Conservation (phyloP, 2,113 vertebrate genomes). For the Tyrannus savana region DNA sequence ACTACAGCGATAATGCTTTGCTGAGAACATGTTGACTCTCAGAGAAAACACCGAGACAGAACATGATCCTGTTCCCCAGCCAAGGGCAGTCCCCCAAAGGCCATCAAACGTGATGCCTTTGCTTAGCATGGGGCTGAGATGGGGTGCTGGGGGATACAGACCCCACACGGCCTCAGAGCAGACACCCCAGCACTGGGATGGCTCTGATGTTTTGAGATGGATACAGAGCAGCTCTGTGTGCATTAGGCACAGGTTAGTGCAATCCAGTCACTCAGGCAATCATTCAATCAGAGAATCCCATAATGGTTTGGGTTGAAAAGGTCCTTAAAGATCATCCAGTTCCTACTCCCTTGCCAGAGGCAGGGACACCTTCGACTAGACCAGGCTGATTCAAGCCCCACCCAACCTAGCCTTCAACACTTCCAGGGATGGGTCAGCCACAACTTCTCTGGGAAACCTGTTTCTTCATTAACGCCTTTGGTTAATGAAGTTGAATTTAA, state of each 20-base stretch:
- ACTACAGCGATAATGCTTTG: accelerated
- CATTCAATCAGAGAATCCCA: neutral
- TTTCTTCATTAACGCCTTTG: neutral
- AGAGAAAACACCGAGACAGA: accelerated
- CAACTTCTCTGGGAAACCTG: neutral
- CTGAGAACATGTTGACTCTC: accelerated
- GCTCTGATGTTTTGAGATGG: neutral
- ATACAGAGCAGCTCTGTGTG: accelerated
- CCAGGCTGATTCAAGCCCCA: no score
- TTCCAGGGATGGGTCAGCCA: neutral
- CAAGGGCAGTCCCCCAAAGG: neutral
- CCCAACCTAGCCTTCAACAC: neutral
- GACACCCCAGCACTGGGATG: neutral
- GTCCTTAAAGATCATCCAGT: neutral
- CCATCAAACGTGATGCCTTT: neutral
- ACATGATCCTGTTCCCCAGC: neutral
- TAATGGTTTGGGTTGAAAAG: no score
- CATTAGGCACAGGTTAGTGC: no score
- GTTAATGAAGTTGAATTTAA: neutral
- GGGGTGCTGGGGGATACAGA: neutral
- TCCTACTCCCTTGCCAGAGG: neutral
- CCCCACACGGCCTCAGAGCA: accelerated
- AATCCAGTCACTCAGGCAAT: neutral
- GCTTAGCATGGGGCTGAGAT: neutral
- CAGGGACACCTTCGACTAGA: neutral